Percentiles rank a stretch among this genome's conserved stretches.
Evolutionary conservation across 2,797 vertebrate genomes (phyloP).

Genomic region (Sebastes matsubarae): DNA sequence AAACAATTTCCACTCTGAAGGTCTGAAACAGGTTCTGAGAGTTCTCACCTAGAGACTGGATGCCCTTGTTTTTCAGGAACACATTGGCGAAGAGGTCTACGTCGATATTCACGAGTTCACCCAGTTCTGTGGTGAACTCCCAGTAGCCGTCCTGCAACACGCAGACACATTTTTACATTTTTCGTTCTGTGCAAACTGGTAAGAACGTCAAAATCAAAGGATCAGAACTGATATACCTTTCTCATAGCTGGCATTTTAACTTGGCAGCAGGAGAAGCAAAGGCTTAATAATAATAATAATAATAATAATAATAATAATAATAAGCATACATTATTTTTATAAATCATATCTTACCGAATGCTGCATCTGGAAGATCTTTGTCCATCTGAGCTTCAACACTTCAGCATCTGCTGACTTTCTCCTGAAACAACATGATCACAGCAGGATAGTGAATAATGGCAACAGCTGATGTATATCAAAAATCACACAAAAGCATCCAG

Average conservation of each 20-base stretch:
- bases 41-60: slow-evolving; percentile 85
- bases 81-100: slow-evolving; percentile 76
- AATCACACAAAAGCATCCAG: background rate
- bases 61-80: slow-evolving; percentile 86
- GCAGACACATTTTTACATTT: background rate
- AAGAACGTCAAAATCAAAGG: background rate
- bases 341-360: slow-evolving; percentile 70
- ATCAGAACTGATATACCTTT: background rate
- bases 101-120: slow-evolving; percentile 76
- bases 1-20: background rate
- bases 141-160: slow-evolving; percentile 88
- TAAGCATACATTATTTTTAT: too few relatives aligned
- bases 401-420: rapidly evolving
- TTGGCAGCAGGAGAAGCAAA: too few relatives aligned
- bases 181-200: background rate
- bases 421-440: slow-evolving; percentile 16
- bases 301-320: too few relatives aligned
- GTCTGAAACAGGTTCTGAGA: background rate
- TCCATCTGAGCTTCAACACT: slow-evolving; percentile 44
- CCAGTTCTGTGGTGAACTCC: slow-evolving; percentile 82
- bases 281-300: too few relatives aligned
- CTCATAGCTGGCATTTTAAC: too few relatives aligned
- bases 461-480: background rate
- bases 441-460: background rate
- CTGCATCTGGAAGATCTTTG: slow-evolving; percentile 80